These are phyloP conservation scores for Miltochrista miniata DNA, from an alignment of 2,888 invertebrate species.

Conservation along the genomic window DNA sequence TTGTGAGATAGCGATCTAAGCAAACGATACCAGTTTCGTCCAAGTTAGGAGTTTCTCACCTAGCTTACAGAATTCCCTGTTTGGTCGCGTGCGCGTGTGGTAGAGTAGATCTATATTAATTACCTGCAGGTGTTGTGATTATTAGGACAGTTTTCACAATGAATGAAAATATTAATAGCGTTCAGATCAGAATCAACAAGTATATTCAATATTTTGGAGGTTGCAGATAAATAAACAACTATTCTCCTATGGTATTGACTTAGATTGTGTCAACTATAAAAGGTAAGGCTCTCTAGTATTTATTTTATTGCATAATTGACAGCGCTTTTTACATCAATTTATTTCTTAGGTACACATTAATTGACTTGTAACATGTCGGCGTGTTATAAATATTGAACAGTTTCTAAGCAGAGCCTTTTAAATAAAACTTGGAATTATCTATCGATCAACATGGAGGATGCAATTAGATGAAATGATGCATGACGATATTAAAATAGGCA, in stretches of 20 bases:
- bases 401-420: conserved; percentile 33
- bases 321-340: conserved; percentile 71
- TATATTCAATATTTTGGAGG: no score
- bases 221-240: conserved; percentile 40
- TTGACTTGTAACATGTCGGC: conserved; percentile 69
- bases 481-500: conserved; percentile 79
- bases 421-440: conserved; percentile 43
- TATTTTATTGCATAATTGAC: conserved; percentile 68
- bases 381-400: conserved; percentile 65
- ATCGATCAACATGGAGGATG: conserved; percentile 64
- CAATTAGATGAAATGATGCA: conserved; percentile 80
- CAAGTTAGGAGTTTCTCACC: conserved; percentile 61
- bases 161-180: no score
- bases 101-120: conserved; percentile 64
- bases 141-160: no score
- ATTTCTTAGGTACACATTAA: conserved; percentile 65
- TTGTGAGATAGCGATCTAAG: conserved; percentile 38
- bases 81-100: conserved; percentile 57
- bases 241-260: conserved; percentile 50
- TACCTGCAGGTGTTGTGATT: conserved; percentile 28
- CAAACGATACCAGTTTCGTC: conserved; percentile 49
- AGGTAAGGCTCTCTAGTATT: conserved; percentile 44
- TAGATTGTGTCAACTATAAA: conserved; percentile 51
- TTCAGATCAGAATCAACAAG: no score
- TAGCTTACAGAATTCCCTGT: conserved; percentile 57